Conservation (phyloP, 2,113 vertebrate genomes). For the Sebastes fasciatus region DNA sequence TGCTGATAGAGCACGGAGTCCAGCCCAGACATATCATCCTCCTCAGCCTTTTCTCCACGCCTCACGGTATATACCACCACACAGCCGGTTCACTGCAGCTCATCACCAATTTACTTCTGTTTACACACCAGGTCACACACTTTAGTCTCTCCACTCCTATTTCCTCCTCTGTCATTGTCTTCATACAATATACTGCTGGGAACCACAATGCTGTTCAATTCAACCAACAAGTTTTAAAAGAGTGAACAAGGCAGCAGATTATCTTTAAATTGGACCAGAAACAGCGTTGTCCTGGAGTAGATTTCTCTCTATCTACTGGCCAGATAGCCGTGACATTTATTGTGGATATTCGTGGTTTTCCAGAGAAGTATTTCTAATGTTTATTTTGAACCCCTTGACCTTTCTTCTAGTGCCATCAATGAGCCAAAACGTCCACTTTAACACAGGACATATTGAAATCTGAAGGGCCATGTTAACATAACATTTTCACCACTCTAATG, state of each 20-base stretch:
- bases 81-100: constrained; percentile 4
- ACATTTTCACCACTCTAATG: not conserved
- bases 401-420: constrained; percentile 5
- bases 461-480: constrained; percentile 9
- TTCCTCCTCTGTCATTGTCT: constrained; percentile 7
- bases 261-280: not conserved
- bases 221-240: not conserved
- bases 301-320: not conserved
- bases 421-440: constrained; percentile 7
- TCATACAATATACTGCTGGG: not conserved
- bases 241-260: not conserved
- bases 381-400: constrained; percentile 7
- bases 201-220: constrained; percentile 5
- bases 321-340: constrained; percentile 3
- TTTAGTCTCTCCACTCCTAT: not conserved
- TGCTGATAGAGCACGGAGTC: constrained; percentile 94
- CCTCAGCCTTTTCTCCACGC: constrained; percentile 96
- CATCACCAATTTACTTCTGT: constrained; percentile 32
- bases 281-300: not conserved
- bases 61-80: constrained; percentile 89
- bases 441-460: constrained; percentile 13
- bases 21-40: constrained; percentile 94
- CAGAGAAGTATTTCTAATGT: not conserved
- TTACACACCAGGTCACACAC: constrained; percentile 20
- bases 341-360: constrained; percentile 11